Evolutionary conservation across 2,797 vertebrate genomes (phyloP).

Genomic region (Vipera latastei): DNA sequence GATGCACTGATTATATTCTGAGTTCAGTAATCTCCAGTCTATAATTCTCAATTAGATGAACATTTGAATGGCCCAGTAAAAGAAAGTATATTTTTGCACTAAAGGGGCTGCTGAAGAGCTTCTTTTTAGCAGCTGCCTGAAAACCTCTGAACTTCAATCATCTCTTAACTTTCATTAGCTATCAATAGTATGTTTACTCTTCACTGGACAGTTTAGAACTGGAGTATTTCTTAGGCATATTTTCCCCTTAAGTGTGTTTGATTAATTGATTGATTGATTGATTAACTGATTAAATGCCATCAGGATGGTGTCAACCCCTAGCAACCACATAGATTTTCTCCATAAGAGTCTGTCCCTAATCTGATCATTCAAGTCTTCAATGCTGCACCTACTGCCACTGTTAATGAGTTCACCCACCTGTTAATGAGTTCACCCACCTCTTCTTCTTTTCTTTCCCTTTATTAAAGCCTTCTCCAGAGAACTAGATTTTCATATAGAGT

Average conservation of each 20-base stretch:
- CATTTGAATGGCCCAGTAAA: not conserved
- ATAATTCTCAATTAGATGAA: not conserved
- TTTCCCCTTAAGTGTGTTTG: not conserved
- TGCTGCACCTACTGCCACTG: not conserved
- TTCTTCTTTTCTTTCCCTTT: not conserved
- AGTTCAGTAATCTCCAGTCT: not conserved
- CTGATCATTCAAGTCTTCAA: not conserved
- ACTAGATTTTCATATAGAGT: not conserved
- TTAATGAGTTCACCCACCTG: not conserved
- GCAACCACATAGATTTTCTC: no score
- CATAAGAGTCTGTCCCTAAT: not conserved
- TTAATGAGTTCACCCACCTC: not conserved
- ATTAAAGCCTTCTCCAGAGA: not conserved
- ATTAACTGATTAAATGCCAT: not conserved
- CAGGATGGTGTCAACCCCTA: not conserved
- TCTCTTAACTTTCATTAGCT: not conserved
- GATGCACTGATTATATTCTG: not conserved
- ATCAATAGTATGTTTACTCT: not conserved
- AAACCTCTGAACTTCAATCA: not conserved
- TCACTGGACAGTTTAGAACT: not conserved
- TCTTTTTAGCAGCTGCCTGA: not conserved
- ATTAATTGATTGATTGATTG: not conserved
- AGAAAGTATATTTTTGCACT: not conserved
- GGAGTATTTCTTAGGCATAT: not conserved
- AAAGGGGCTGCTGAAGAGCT: not conserved